These are phyloP conservation scores for Chiloscyllium punctatum DNA, from an alignment of 2,797 vertebrate species.

Conservation along the genomic window DNA sequence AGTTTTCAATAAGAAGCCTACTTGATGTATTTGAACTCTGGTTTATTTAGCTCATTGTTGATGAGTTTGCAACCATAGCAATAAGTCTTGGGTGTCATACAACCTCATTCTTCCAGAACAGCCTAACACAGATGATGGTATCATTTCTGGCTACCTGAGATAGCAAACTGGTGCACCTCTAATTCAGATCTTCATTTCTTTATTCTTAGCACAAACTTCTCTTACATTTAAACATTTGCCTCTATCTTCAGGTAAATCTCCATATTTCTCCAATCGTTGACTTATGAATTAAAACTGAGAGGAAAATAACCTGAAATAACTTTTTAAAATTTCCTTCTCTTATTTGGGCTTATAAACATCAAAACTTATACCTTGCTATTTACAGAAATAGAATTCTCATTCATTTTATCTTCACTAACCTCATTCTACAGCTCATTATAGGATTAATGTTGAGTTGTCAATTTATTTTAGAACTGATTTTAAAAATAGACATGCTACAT, in stretches of 20 bases:
- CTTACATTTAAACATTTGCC: not conserved
- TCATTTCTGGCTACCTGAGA: not conserved
- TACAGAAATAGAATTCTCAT: not conserved
- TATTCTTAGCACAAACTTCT: too few species aligned
- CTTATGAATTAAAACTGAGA: not conserved
- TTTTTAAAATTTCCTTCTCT: not conserved
- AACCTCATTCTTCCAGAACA: not conserved
- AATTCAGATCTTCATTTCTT: not conserved
- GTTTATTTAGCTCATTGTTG: not conserved
- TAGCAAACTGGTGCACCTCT: not conserved
- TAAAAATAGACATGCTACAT: not conserved
- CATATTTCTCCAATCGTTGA: not conserved
- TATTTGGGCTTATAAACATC: not conserved
- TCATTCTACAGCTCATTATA: not conserved
- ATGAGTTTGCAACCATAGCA: not conserved
- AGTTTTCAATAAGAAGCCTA: not conserved
- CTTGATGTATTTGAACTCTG: not conserved
- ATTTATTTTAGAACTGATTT: not conserved
- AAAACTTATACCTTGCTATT: not conserved
- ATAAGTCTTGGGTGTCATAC: not conserved
- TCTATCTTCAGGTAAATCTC: not conserved
- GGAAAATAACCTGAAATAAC: not conserved
- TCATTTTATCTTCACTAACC: not conserved
- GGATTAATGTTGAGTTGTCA: not conserved
- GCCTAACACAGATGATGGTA: not conserved